Evolutionary conservation across 2,888 invertebrate genomes (phyloP).

Genomic region (Fragum sueziense): DNA sequence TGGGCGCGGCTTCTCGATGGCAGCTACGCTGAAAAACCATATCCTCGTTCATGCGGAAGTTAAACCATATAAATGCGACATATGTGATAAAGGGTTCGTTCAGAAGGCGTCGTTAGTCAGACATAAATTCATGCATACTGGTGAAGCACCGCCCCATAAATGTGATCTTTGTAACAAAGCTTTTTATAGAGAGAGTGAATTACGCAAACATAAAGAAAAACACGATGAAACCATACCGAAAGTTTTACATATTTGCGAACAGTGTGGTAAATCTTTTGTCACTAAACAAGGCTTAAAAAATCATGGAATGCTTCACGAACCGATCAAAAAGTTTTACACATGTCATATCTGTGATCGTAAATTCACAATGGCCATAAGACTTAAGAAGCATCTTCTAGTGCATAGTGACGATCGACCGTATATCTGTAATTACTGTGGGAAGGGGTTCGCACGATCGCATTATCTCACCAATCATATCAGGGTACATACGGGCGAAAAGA

Average conservation of each 20-base stretch:
- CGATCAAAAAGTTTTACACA: slow-evolving; percentile 3
- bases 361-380: background rate
- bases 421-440: slow-evolving; percentile 21
- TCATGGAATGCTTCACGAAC: slow-evolving; percentile 12
- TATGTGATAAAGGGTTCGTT: slow-evolving; percentile 12
- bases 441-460: slow-evolving; percentile 7
- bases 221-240: background rate
- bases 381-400: slow-evolving; percentile 20
- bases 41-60: background rate
- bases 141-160: slow-evolving; percentile 10
- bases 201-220: slow-evolving; percentile 20
- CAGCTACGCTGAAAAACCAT: slow-evolving; percentile 10
- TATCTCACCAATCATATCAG: slow-evolving; percentile 23
- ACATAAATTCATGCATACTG: slow-evolving; percentile 24
- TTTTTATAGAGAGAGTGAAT: slow-evolving; percentile 15
- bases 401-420: slow-evolving; percentile 19
- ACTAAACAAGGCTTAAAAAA: slow-evolving; percentile 15
- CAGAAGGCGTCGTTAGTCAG: background rate
- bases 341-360: slow-evolving; percentile 12
- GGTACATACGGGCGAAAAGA: slow-evolving; percentile 15
- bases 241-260: slow-evolving; percentile 16
- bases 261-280: slow-evolving; percentile 20
- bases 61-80: slow-evolving; percentile 1
- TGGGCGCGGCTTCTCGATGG: slow-evolving; percentile 4
- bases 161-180: slow-evolving; percentile 22